Base-by-base conservation (phyloP, 2,888 invertebrate genomes). In the Mesochorus sp. region DNA sequence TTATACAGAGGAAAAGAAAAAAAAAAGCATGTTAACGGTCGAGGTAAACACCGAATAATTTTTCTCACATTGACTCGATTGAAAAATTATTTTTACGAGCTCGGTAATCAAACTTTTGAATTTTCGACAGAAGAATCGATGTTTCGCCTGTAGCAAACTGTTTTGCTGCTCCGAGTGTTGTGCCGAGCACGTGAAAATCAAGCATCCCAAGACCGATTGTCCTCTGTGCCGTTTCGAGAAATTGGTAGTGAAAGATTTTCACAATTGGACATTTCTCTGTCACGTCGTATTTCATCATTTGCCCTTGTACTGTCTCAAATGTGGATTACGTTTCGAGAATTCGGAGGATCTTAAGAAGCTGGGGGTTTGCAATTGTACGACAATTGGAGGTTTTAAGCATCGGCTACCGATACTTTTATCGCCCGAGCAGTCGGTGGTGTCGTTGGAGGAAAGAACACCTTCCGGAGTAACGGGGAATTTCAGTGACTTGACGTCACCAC, bases 151-250 rank as follows among this genome's bases (percentile, higher is more conserved):
- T 74, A 82, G 82, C 28, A 87, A 89, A 51, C 57, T 86, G 0
- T 89, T 89, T 68, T 89, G 89, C 71, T 89, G 89, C 49, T 79
- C 31, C 0, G 80, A 82, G 10, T 89, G 89, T 70, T 85, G 88
- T 34, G 80, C 80, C 49, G 82, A 82, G 3, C 89, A 89, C 74
- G 84, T 87, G 42, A 70, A 78, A 28, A 87, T 77, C 19, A 87
- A 86, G 37, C 89, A 89, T 79, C 76, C 83, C 6, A 83, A 86
- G 26, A 26, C 70, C 37, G 82, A 87, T 39, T 89, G 89, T 83
- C 80, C 84, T 0, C 71, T 89, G 6, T 89, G 89, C 34, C 80
- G 70, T 2, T 80, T 72, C n/a, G 68, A 88, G 17, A 80, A 82
- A 17, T 68, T 88, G 0, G 81, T 83, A 34, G 73, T 87, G 19